Evolutionary conservation across 2,797 vertebrate species (phyloP), one percentile per base, ranked within the genome.

Genomic region (Lophius americanus): DNA sequence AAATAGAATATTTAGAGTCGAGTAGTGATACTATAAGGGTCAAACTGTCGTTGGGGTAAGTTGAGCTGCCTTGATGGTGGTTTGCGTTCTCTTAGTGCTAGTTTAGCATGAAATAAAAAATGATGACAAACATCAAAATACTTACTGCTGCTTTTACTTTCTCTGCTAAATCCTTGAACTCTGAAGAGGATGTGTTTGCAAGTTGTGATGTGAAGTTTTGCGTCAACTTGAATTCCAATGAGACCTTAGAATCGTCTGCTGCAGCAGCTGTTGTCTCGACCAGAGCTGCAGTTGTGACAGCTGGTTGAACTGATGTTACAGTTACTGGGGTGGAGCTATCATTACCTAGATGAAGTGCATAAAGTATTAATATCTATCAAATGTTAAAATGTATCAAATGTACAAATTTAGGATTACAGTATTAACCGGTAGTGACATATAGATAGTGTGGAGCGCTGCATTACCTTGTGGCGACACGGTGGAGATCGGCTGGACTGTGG

Each of bases 171-270:
- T 1, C 1, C 9, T 50, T 23, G 36, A 72, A 77, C 39, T 46
- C 59, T 35, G 3, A 37, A 14, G 75, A 78, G 2, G 39, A 49
- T 23, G 4, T 4, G 41, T 66, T n/a, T 53, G 3, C 0, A 55
- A 79, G 53, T 5, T 7, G 0, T 2, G 2, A 0, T 3, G 2
- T 36, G 43, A 77, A 83, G 0, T 0, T 1, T 47, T 57, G 0
- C 0, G 3, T 0, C 35, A 83, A 9, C 9, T 4, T 60, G 35
- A 83, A 83, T 56, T 0, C 36, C 43, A 83, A 8, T 0, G 3
- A 3, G 4, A 79, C 1, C 5, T 1, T 54, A 53, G 63, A n/a
- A 0, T 55, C 10, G 32, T 1, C 1, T 13, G 39, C 1, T 12
- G 39, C 42, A 0, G 12, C 8, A 32, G 13, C 6, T 7, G 59